phyloP scores from a whole-genome alignment of 2,888 invertebrate genomes.

The Amiota minor region DNA sequence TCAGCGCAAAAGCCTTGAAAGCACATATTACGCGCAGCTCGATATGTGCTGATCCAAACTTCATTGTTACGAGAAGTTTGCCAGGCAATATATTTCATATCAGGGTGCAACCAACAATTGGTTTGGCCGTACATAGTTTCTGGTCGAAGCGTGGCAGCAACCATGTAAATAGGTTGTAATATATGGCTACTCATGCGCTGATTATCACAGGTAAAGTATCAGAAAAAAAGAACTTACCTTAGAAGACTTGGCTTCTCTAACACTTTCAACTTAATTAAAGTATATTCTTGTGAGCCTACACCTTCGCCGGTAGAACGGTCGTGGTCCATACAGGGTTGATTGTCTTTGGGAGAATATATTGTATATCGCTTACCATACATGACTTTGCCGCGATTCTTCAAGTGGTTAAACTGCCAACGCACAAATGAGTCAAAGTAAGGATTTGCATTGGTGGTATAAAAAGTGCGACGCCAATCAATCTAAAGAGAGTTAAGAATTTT shows the following conservation, averaged over 20 bases:
- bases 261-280: constrained; percentile 93
- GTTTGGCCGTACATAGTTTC: constrained; percentile 99
- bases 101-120: constrained; percentile 98
- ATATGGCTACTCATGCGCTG: constrained; percentile 51
- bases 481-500: constrained; percentile 67
- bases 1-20: constrained; percentile 91
- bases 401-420: constrained; percentile 93
- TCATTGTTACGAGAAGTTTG: constrained; percentile 80
- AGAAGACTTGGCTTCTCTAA: constrained; percentile 77
- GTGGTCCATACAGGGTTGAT: constrained; percentile 99
- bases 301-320: constrained; percentile 97
- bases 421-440: constrained; percentile 98
- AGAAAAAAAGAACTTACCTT: constrained; percentile 74
- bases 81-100: constrained; percentile 93
- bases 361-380: constrained; percentile 98
- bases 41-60: constrained; percentile 88
- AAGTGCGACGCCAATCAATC: constrained; percentile 98
- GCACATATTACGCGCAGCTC: constrained; percentile 95
- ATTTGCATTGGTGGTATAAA: constrained; percentile 98
- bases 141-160: constrained; percentile 97
- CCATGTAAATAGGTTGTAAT: constrained; percentile 76
- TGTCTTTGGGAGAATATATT: constrained; percentile 95
- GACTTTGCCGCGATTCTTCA: constrained; percentile 90
- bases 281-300: constrained; percentile 98
- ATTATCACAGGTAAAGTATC: background rate